Base-by-base conservation (phyloP, 2,888 invertebrate genomes). In the Nudaria mundana region DNA sequence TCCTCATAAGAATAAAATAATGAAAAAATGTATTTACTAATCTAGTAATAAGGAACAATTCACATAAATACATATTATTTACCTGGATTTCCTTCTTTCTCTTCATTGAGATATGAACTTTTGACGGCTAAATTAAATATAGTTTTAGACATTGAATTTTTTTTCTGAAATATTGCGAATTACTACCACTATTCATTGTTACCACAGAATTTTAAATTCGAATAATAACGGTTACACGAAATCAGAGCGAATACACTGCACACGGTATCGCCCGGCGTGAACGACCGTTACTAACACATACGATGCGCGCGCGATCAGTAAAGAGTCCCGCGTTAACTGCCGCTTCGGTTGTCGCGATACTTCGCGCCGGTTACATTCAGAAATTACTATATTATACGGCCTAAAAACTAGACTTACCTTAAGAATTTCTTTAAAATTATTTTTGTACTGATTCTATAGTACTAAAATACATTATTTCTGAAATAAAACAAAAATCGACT, bases 171-270 rank as follows among this genome's bases (percentile, higher is more conserved):
- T 20, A 20, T 20, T 20, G 20, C 20, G 20, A 3, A 20, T 20
- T 20, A 2, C 20, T 20, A 20, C 20, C 5, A 20, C 8, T 39
- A 47, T 11, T 40, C 43, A 34, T 47, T 20, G 20, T 20, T 20
- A 20, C 5, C 20, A 20, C 20, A 20, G 3, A 5, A 20, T n/a
- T 20, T 20, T 20, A 20, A 20, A 3, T 3, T 20, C 20, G 20
- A 20, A 20, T 20, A 20, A 20, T 20, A 20, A 20, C 5, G 20
- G 20, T 20, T 20, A 20, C 20, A 20, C 20, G 20, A 20, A 20
- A 20, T 20, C 20, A 20, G 20, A 20, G 5, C 20, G 20, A 20
- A 20, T 20, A 20, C 20, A 20, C 20, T 20, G 20, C 20, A 20
- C 20, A 8, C 20, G 20, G 20, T 5, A 20, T 20, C 20, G 20